Conservation (phyloP, 2,113 vertebrate species). For the Formicarius rufipectus region DNA sequence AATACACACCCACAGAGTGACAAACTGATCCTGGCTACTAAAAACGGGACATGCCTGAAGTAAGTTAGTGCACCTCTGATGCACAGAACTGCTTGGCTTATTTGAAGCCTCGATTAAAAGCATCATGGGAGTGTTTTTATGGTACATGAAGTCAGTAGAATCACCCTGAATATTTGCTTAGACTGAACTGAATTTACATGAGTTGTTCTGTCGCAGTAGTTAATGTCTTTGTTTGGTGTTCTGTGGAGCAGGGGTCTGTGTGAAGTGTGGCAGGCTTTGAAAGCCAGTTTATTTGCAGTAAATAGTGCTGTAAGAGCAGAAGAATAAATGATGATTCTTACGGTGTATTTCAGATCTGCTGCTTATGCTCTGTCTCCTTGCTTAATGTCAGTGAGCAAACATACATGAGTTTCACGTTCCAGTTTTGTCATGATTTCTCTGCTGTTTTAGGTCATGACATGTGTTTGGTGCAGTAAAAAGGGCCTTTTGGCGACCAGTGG, state of each 20-base stretch:
- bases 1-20: no score
- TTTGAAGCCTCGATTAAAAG: neutral
- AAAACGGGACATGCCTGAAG: no score
- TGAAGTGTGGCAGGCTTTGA: neutral
- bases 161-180: neutral
- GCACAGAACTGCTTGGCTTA: neutral
- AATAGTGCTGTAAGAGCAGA: neutral
- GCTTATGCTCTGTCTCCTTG: neutral
- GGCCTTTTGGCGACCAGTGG: slow-evolving; percentile 92
- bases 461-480: slow-evolving; percentile 93
- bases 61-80: neutral
- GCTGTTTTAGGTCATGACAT: slow-evolving; percentile 86
- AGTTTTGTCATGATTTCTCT: neutral
- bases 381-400: neutral
- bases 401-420: neutral
- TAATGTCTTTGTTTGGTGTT: neutral
- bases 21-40: no score
- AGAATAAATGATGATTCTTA: neutral
- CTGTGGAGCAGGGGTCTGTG: neutral
- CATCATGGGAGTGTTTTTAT: neutral
- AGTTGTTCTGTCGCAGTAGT: neutral
- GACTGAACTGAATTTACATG: neutral
- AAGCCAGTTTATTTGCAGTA: neutral
- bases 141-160: neutral
- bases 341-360: neutral